Conservation (phyloP, 2,797 vertebrate species). For the Dallia pectoralis region DNA sequence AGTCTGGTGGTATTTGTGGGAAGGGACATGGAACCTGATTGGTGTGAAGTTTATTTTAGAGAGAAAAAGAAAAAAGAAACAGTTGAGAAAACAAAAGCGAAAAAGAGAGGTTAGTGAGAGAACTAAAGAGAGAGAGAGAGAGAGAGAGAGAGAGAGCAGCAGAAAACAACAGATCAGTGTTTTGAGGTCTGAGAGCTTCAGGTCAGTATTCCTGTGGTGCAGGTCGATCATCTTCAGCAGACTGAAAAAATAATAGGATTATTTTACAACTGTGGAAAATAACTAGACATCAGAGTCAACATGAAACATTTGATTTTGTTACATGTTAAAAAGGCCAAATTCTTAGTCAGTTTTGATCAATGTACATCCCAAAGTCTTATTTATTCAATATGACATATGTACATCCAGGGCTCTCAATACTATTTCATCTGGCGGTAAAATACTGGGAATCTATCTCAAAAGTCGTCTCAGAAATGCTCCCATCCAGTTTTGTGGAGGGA, state of each 20-base stretch:
- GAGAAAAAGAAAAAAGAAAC: too few relatives aligned
- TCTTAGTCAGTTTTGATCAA: not conserved
- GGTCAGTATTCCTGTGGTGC: not conserved
- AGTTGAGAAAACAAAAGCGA: too few relatives aligned
- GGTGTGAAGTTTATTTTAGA: too few relatives aligned
- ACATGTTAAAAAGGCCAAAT: not conserved
- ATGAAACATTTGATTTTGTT: not conserved
- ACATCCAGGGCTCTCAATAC: not conserved
- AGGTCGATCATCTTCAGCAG: not conserved
- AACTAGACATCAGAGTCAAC: not conserved
- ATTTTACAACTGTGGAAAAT: too few relatives aligned
- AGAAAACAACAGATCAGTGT: not conserved
- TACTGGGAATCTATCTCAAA: too few relatives aligned
- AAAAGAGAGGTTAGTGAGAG: too few relatives aligned
- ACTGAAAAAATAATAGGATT: too few relatives aligned
- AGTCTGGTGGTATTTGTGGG: too few relatives aligned
- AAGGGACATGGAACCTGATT: too few relatives aligned
- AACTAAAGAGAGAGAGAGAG: too few relatives aligned
- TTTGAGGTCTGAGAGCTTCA: not conserved
- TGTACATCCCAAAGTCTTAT: not conserved
- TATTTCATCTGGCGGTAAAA: not conserved
- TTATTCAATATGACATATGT: not conserved
- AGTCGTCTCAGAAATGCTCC: too few relatives aligned
- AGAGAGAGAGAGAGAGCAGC: not conserved
- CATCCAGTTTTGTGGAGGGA: too few relatives aligned